Evolutionary conservation across 2,888 invertebrate genomes (phyloP).

Genomic region (Aphodius granarius): DNA sequence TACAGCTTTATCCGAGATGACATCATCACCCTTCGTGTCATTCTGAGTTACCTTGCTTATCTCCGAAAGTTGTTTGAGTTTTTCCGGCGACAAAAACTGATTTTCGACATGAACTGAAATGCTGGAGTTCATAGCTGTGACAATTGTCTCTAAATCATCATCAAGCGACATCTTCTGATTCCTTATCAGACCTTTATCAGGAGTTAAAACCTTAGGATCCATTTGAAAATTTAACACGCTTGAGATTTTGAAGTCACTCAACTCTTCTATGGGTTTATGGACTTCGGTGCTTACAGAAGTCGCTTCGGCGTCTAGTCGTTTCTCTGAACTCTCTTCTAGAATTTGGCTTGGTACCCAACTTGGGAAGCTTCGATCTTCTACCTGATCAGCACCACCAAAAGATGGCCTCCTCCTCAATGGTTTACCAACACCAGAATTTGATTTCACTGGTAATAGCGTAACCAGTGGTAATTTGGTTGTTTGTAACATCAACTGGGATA

Average conservation of each 20-base stretch:
- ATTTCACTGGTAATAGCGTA: constrained; percentile 76
- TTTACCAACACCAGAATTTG: constrained; percentile 74
- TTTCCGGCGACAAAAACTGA: constrained; percentile 42
- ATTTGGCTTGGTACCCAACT: not conserved
- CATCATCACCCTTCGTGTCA: constrained; percentile 55
- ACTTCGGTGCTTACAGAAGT: constrained; percentile 36
- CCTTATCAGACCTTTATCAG: constrained; percentile 29
- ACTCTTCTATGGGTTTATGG: constrained; percentile 33
- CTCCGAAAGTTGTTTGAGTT: constrained; percentile 59
- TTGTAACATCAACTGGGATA: constrained; percentile 39
- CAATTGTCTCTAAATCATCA: constrained; percentile 15
- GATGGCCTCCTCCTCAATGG: constrained; percentile 69
- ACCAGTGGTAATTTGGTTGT: constrained; percentile 55
- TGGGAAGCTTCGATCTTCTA: constrained; percentile 44
- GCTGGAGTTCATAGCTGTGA: constrained; percentile 38
- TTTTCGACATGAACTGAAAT: constrained; percentile 32
- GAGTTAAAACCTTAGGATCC: not conserved
- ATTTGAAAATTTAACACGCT: constrained; percentile 44
- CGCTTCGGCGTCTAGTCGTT: constrained; percentile 36
- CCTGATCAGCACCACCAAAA: constrained; percentile 45
- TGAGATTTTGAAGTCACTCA: constrained; percentile 42
- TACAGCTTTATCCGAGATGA: constrained; percentile 64
- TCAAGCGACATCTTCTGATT: constrained; percentile 43
- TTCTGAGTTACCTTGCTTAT: constrained; percentile 60
- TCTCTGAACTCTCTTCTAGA: constrained; percentile 13